phyloP scores from a whole-genome alignment of 2,888 invertebrate genomes.

The Microctonus brassicae region DNA sequence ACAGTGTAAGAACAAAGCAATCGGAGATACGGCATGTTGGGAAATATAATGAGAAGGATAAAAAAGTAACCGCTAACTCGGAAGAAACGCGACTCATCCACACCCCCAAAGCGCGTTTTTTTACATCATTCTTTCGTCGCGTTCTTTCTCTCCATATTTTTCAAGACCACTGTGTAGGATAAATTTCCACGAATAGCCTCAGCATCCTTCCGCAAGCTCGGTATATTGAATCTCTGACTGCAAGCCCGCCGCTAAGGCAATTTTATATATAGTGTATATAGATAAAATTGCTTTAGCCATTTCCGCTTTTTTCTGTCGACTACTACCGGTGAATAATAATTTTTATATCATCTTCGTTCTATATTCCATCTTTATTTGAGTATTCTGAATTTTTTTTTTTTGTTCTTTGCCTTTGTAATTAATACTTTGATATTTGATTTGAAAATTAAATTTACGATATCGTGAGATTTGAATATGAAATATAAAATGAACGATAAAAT shows the following conservation, averaged over 20 bases:
- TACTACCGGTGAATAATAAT: conserved; percentile 17
- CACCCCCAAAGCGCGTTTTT: neutral
- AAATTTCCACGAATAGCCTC: conserved; percentile 35
- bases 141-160: conserved; percentile 1
- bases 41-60: neutral
- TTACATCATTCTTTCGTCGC: neutral
- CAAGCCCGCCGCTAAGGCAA: neutral
- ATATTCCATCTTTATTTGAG: neutral
- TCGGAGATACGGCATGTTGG: neutral
- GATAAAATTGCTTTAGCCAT: conserved; percentile 14
- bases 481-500: too few species aligned
- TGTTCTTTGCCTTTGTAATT: too few species aligned
- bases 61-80: neutral
- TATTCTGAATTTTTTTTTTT: neutral
- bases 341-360: neutral
- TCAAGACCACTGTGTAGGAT: conserved; percentile 24
- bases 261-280: too few species aligned
- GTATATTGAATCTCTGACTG: neutral
- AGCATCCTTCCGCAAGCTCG: conserved; percentile 27
- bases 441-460: too few species aligned
- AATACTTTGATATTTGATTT: too few species aligned
- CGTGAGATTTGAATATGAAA: too few species aligned
- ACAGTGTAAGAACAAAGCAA: neutral
- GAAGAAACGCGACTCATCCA: neutral
- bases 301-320: neutral